Conservation (phyloP, 2,888 invertebrate genomes). For the Beris morrisii region DNA sequence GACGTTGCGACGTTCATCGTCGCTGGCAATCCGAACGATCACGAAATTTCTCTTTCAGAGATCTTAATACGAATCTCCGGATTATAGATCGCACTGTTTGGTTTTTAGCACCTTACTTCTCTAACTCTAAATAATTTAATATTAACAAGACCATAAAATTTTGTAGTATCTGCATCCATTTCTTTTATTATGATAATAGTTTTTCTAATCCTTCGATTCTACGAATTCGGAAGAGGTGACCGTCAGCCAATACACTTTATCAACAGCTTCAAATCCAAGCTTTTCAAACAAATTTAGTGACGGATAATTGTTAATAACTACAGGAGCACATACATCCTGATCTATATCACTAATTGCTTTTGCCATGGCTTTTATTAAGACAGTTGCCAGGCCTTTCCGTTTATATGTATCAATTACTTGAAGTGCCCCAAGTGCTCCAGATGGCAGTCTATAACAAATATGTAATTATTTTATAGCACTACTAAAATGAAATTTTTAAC, state of each 20-base stretch:
- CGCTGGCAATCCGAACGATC: no score
- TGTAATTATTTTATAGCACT: neutral
- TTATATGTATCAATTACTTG: slow-evolving; percentile 39
- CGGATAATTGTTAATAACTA: slow-evolving; percentile 38
- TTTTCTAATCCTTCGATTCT: no score
- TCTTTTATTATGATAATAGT: no score
- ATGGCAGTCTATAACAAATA: slow-evolving; percentile 33
- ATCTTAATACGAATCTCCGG: no score
- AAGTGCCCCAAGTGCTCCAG: slow-evolving; percentile 40
- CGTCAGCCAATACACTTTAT: slow-evolving; percentile 27
- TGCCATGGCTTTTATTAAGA: slow-evolving; percentile 39
- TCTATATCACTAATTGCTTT: slow-evolving; percentile 38
- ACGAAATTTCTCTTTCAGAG: no score
- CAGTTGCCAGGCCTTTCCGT: slow-evolving; percentile 39
- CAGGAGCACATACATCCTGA: slow-evolving; percentile 40
- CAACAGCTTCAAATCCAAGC: slow-evolving; percentile 39
- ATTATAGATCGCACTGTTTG: no score
- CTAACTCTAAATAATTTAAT: no score
- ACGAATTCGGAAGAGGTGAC: slow-evolving; percentile 13
- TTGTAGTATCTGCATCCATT: no score
- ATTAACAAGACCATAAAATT: no score
- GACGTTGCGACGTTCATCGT: no score
- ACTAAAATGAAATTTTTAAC: slow-evolving; percentile 20
- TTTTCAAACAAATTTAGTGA: slow-evolving; percentile 41
- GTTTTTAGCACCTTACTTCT: no score